Percentiles rank a stretch among this genome's conserved stretches.
These are phyloP conservation scores for Nicator chloris DNA, from an alignment of 2,113 vertebrate species.

Conservation along the genomic window DNA sequence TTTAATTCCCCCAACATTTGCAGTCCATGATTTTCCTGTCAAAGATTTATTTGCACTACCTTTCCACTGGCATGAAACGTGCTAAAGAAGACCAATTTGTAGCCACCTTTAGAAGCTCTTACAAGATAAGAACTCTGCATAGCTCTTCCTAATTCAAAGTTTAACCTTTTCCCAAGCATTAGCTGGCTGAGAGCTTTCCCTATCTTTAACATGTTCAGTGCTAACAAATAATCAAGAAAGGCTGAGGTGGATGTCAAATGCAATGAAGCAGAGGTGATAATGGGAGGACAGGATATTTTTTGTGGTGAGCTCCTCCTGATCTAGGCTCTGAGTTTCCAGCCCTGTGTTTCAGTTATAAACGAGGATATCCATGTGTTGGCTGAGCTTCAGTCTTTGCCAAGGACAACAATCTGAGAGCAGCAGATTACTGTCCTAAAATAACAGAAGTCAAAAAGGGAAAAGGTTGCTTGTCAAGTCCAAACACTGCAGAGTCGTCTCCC, in stretches of 20 bases:
- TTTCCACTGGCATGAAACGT: background rate
- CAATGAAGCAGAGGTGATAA: background rate
- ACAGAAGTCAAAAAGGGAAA: conserved; percentile 1
- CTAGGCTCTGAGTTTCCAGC: background rate
- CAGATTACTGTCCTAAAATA: conserved; percentile 18
- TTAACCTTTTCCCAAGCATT: background rate
- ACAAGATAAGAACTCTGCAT: background rate
- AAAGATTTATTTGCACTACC: background rate
- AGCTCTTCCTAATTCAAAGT: background rate
- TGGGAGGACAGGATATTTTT: background rate
- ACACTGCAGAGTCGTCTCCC: background rate
- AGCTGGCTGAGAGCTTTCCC: background rate
- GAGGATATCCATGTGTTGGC: background rate
- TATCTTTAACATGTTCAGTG: background rate
- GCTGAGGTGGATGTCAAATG: background rate
- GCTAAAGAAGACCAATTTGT: background rate
- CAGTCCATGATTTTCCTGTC: background rate
- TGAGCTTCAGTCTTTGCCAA: background rate
- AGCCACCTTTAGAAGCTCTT: background rate
- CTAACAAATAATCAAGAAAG: background rate
- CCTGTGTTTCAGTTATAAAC: background rate
- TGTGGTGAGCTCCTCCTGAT: background rate
- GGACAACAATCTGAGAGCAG: background rate
- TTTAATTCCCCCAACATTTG: background rate
- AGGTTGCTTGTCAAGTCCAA: conserved; percentile 9